Conservation (phyloP, 2,888 invertebrate species). For the Neoitamus cyanurus region DNA sequence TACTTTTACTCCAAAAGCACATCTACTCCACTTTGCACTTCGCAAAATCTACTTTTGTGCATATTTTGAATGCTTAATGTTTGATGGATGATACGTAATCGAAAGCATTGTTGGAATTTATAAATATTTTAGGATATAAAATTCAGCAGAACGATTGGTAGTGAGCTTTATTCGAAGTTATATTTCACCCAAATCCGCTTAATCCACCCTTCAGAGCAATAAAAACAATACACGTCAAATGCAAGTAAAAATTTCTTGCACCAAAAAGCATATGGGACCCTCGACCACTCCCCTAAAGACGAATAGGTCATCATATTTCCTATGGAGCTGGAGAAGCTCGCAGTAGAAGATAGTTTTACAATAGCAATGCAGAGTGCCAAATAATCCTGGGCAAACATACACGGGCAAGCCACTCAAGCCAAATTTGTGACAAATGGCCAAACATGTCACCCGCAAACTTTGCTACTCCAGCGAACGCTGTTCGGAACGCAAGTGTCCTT, state of each 20-base stretch:
- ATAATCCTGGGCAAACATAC: neutral
- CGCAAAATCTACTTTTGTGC: too few relatives aligned
- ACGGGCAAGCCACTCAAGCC: neutral
- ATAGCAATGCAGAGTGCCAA: neutral
- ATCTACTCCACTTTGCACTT: too few relatives aligned
- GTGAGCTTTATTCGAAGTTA: neutral
- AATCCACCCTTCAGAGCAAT: neutral
- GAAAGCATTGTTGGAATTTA: too few relatives aligned
- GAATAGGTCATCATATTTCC: neutral
- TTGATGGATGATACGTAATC: too few relatives aligned
- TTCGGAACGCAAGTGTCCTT: constrained; percentile 23
- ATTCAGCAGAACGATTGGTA: neutral
- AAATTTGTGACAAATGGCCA: constrained; percentile 48
- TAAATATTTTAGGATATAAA: too few relatives aligned
- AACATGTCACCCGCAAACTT: constrained; percentile 49
- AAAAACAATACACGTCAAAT: neutral
- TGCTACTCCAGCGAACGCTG: neutral
- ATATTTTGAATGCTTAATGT: too few relatives aligned
- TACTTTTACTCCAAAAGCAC: too few relatives aligned
- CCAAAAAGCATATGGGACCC: neutral
- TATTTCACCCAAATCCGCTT: neutral
- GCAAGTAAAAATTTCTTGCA: neutral
- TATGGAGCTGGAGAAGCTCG: neutral
- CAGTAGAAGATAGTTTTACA: neutral
- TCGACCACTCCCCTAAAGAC: neutral